Conservation (phyloP, 2,888 invertebrate genomes). For the Melieria crassipennis region DNA sequence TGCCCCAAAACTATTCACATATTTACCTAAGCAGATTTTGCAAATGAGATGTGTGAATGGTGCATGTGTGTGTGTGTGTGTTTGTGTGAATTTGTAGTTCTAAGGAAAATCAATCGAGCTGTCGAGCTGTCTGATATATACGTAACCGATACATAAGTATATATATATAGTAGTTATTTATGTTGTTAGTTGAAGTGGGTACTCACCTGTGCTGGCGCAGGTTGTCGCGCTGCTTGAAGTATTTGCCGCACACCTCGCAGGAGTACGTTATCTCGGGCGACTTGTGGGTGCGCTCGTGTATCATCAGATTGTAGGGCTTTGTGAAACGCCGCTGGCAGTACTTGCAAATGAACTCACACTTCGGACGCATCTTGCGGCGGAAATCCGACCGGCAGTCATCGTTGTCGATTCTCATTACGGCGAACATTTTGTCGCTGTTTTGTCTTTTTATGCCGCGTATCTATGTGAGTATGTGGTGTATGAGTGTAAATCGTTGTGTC, state of each 20-base stretch:
- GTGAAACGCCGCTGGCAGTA: conserved; percentile 98
- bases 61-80: no score
- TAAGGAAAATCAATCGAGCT: not conserved
- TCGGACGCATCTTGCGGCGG: conserved; percentile 88
- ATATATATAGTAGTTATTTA: not conserved
- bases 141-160: not conserved
- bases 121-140: no score
- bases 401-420: conserved; percentile 89
- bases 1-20: no score
- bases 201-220: conserved; percentile 91
- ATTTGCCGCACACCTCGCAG: conserved; percentile 97
- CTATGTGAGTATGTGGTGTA: not conserved
- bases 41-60: no score
- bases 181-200: not conserved
- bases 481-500: not conserved
- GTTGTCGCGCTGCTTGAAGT: conserved; percentile 97
- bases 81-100: not conserved
- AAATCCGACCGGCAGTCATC: conserved; percentile 87
- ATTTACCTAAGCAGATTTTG: no score
- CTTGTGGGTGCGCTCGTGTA: conserved; percentile 98
- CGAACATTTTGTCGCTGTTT: conserved; percentile 75
- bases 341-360: conserved; percentile 98
- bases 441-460: conserved; percentile 37
- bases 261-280: conserved; percentile 95
- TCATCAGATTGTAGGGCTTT: conserved; percentile 98